Evolutionary conservation across 2,113 vertebrate genomes (phyloP), one percentile per base, ranked within the genome.

Genomic region (Mormyrus iriodes): DNA sequence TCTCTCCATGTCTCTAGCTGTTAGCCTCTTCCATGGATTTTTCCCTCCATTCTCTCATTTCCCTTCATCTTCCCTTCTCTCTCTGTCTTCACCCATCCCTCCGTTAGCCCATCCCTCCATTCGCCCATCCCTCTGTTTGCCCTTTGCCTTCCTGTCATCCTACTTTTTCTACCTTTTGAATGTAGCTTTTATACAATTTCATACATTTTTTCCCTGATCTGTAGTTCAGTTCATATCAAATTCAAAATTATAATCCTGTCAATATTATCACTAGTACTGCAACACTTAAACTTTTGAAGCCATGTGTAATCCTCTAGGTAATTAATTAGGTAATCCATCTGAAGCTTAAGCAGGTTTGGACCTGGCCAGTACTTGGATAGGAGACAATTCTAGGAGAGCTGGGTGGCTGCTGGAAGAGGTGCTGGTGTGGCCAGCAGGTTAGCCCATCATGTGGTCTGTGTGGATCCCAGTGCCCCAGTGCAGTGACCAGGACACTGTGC

Each of bases 161-260:
- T 65, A n/a, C 58, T 61, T 13, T 13, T 91, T 15, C 39, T 58
- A 76, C 85, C 13, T 87, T 89, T 90, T 91, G 87, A 93, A 88
- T 69, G 90, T 91, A 44, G 35, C 21, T 48, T 44, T 83, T n/a
- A n/a, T n/a, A n/a, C n/a, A n/a, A n/a, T n/a, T n/a, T n/a, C n/a
- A n/a, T n/a, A n/a, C n/a, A n/a, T n/a, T n/a, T n/a, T n/a, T n/a
- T n/a, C n/a, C n/a, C n/a, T n/a, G n/a, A n/a, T n/a, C n/a, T n/a
- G n/a, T n/a, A n/a, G n/a, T 61, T 24, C 21, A 2, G 24, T 61
- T 61, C 7, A 2, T 61, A 61, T n/a, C 58, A 9, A 7, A 61
- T 8, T 61, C 24, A 61, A 7, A 58, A 24, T 58, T 24, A 58
- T 58, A 21, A 58, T 6, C 7, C 53, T 21, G 53, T 55, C 52